Evolutionary conservation across 2,888 invertebrate genomes (phyloP), one percentile per base, ranked within the genome.

Genomic region (Ferdinandea cuprea): DNA sequence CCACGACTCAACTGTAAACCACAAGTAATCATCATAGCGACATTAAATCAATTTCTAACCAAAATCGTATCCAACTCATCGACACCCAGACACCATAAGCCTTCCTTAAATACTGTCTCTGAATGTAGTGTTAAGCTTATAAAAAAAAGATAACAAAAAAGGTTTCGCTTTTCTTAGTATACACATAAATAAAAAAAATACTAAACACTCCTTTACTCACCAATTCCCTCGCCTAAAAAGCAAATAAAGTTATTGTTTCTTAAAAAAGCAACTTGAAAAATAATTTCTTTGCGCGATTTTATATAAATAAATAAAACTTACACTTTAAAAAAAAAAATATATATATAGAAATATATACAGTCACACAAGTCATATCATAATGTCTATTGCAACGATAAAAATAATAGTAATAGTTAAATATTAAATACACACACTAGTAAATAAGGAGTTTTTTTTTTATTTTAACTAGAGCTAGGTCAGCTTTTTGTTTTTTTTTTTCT

Each of bases 91-190:
- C 42, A 48, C 42, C 3, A 56, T 37, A 59, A 40, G 66, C 77
- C 71, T 77, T 71, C 61, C 54, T 66, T 46, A 28, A 61, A 52
- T 40, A 65, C 65, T 35, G 1, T 48, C 52, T 71, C 46, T 72
- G 25, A 54, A 61, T 61, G 72, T 83, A 83, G 81, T 71, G 21
- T 66, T 77, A 77, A 78, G 81, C 66, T 68, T 83, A 68, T 56
- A 56, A 40, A 44, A 44, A 40, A 52, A n/a, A n/a, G n/a, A 48
- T 87, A 88, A 86, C 77, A 85, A 83, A 85, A 86, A 85, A 88
- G 89, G 89, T 89, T 89, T 89, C 89, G 89, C 89, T 87, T 77
- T 59, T 71, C 72, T 77, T 79, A 79, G 68, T 65, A 79, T 69
- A 79, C 68, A 83, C 32, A 68, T 32, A 66, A 30, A 46, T 19